A percentile compares a stretch with the other conserved stretches of the same genome.
Conservation (phyloP, 2,888 invertebrate genomes). For the Drosophila fulvimacula region DNA sequence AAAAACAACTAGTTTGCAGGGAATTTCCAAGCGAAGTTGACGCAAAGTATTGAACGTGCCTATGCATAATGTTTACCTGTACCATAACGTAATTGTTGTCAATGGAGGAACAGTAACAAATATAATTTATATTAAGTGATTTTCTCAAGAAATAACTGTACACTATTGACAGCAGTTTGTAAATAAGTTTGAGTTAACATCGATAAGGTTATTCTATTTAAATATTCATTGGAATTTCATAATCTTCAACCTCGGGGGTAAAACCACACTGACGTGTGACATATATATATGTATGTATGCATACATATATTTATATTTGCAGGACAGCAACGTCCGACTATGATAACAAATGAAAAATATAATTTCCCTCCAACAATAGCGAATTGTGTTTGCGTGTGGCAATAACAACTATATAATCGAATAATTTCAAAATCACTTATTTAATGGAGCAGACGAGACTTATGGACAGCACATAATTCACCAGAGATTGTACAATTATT, state of each 20-base stretch:
- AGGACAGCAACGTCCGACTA: not conserved
- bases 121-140: not conserved
- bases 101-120: constrained; percentile 16
- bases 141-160: not conserved
- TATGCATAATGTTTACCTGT: constrained; percentile 12
- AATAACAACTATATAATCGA: constrained; percentile 3
- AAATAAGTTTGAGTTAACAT: not conserved
- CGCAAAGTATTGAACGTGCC: constrained; percentile 34
- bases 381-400: constrained; percentile 41
- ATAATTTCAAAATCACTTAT: constrained; percentile 31
- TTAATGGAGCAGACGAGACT: constrained; percentile 7
- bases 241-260: not conserved
- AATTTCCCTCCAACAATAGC: constrained; percentile 12
- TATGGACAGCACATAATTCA: constrained; percentile 8
- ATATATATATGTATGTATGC: not conserved
- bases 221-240: not conserved
- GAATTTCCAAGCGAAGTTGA: constrained; percentile 50
- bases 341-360: constrained; percentile 12
- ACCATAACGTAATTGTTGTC: constrained; percentile 12
- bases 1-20: constrained; percentile 31
- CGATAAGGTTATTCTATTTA: not conserved
- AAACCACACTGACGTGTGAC: constrained; percentile 1
- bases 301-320: not conserved
- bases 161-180: not conserved
- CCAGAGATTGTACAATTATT: constrained; percentile 18